Conservation (phyloP, 2,888 invertebrate genomes). For the Masnerella sp. region DNA sequence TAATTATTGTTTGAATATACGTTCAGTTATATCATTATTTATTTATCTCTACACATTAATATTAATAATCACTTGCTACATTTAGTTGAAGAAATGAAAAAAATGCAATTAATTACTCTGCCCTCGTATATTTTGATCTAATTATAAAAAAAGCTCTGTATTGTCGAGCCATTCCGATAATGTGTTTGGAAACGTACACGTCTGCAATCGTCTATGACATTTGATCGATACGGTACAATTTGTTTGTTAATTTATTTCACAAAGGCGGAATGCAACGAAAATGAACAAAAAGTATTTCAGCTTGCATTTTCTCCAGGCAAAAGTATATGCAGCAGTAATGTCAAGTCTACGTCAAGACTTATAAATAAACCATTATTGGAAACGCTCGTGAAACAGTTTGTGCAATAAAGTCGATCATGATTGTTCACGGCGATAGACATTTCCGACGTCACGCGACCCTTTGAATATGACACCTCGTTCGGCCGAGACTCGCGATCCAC, state of each 20-base stretch:
- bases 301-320: conserved; percentile 28
- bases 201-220: neutral
- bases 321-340: conserved; percentile 45
- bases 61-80: too few species aligned
- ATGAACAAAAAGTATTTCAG: conserved; percentile 18
- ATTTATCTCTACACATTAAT: too few species aligned
- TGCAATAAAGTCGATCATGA: conserved; percentile 58
- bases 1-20: too few species aligned
- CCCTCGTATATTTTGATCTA: too few species aligned
- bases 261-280: conserved; percentile 1
- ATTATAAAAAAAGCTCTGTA: too few species aligned
- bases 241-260: neutral
- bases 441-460: conserved; percentile 71
- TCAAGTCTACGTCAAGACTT: conserved; percentile 48
- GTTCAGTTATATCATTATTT: too few species aligned
- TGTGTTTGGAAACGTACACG: too few species aligned
- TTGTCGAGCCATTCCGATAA: too few species aligned
- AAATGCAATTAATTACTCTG: too few species aligned
- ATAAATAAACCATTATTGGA: conserved; percentile 60
- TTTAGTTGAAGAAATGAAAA: too few species aligned
- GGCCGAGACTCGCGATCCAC: conserved; percentile 67
- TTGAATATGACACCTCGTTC: conserved; percentile 72
- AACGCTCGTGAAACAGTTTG: conserved; percentile 53
- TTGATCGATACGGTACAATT: neutral
- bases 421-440: conserved; percentile 61